Evolutionary conservation across 2,797 vertebrate species (phyloP).

Genomic region (Bradypodion pumilum): DNA sequence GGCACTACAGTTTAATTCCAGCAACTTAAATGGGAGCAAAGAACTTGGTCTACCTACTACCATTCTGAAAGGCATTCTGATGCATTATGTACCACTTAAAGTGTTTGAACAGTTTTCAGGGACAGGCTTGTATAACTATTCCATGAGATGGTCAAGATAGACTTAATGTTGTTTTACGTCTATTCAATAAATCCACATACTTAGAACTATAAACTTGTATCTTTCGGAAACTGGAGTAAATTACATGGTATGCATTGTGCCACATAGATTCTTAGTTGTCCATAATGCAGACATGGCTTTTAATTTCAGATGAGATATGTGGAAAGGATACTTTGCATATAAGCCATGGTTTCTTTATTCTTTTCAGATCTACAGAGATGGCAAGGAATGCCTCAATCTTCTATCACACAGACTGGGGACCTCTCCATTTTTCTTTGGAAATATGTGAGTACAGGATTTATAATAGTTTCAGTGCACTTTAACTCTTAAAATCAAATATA

Average conservation of each 20-base stretch:
- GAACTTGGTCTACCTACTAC: no score
- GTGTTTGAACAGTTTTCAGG: no score
- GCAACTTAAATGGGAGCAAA: no score
- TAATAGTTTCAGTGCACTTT: neutral
- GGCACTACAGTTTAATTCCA: no score
- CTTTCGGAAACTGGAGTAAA: neutral
- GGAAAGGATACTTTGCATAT: neutral
- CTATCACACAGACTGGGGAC: conserved; percentile 92
- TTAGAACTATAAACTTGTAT: neutral
- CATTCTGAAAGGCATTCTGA: no score
- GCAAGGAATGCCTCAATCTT: conserved; percentile 97
- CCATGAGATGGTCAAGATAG: no score
- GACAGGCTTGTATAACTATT: no score
- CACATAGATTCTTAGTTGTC: neutral
- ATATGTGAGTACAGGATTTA: conserved; percentile 82
- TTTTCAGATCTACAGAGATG: conserved; percentile 94
- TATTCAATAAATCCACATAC: neutral
- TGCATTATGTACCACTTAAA: no score
- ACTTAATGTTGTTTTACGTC: no score
- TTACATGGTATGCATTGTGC: neutral
- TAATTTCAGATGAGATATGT: neutral
- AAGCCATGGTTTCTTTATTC: conserved; percentile 48
- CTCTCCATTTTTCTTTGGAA: conserved; percentile 93
- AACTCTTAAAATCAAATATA: neutral
- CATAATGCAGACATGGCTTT: neutral